These are phyloP conservation scores for Columba janthina DNA, from an alignment of 2,113 vertebrate species.

Conservation along the genomic window DNA sequence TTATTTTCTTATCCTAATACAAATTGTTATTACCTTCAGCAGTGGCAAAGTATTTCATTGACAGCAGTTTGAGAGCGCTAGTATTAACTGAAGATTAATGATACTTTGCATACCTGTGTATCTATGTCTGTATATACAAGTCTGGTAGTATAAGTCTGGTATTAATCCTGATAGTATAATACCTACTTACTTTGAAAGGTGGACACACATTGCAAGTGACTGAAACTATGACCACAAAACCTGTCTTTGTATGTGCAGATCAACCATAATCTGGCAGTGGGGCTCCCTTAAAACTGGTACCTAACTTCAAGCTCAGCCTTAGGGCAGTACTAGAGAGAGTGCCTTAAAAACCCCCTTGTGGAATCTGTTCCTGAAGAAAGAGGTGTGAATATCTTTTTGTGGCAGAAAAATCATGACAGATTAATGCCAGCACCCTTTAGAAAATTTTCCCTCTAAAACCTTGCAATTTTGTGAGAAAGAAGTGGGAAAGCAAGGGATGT, in stretches of 20 bases:
- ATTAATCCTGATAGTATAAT: background rate
- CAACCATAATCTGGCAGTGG: accelerated
- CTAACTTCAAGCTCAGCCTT: background rate
- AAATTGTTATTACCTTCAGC: background rate
- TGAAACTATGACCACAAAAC: background rate
- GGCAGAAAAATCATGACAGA: background rate
- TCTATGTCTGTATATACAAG: background rate
- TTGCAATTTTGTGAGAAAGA: background rate
- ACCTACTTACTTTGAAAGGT: background rate
- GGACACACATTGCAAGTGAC: background rate
- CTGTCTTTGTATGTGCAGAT: background rate
- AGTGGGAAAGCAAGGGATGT: accelerated
- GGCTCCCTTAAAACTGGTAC: background rate
- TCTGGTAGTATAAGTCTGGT: background rate
- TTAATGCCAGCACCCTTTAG: background rate
- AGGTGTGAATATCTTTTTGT: accelerated
- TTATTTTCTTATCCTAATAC: background rate
- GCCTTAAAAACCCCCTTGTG: background rate
- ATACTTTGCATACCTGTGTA: background rate
- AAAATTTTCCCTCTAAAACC: background rate
- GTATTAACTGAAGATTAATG: background rate
- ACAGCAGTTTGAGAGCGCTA: background rate
- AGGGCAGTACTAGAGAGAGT: background rate
- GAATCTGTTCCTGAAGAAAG: background rate
- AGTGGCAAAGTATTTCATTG: background rate